These are phyloP conservation scores for Actinopyga echinites DNA, from an alignment of 53 echinoderm and acorn worm species.

Conservation along the genomic window DNA sequence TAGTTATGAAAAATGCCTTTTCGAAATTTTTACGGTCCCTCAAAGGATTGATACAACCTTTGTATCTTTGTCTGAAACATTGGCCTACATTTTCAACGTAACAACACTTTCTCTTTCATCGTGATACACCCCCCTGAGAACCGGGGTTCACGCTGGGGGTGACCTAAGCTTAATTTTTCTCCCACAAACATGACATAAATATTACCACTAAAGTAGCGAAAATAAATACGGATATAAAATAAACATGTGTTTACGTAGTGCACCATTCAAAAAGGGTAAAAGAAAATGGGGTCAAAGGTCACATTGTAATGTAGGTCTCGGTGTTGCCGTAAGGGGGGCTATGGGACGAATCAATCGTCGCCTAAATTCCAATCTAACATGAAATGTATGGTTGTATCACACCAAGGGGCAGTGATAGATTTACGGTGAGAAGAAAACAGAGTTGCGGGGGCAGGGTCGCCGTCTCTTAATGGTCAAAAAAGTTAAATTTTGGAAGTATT, in stretches of 20 bases:
- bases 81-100: constrained; percentile 9
- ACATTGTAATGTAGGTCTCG: neutral
- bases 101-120: constrained; percentile 18
- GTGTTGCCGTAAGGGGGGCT: neutral
- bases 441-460: no score
- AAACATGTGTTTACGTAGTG: constrained; percentile 25
- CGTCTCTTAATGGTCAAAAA: no score
- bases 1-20: no score
- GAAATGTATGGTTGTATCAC: no score
- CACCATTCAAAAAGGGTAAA: neutral
- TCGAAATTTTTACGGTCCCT: no score
- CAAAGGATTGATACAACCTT: no score
- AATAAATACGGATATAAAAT: constrained; percentile 12
- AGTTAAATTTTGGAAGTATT: no score
- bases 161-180: neutral
- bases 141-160: neutral
- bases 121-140: constrained; percentile 16
- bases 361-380: no score
- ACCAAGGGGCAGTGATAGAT: no score
- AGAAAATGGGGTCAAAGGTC: constrained; percentile 12
- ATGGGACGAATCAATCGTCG: no score
- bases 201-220: constrained; percentile 3
- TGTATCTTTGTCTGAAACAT: neutral
- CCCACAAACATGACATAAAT: constrained; percentile 11
- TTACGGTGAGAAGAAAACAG: no score